These are phyloP conservation scores for Eidolon dupreanum DNA, from an alignment of 2,797 vertebrate species.

Conservation along the genomic window DNA sequence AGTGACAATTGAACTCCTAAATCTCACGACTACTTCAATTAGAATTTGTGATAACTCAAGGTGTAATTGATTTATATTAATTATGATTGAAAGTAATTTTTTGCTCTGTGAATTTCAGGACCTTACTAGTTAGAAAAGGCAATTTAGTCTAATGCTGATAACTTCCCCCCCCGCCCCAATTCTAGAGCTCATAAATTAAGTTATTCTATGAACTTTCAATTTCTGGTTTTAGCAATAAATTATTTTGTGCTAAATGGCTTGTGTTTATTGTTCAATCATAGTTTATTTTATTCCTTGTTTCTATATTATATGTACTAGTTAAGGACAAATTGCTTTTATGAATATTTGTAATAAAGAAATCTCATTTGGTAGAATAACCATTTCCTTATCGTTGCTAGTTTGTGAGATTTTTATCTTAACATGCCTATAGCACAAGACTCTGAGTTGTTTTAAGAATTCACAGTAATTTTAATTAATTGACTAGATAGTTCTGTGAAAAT, in stretches of 20 bases:
- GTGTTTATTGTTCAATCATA: not conserved
- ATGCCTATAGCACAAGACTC: not conserved
- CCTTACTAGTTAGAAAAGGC: slow-evolving; percentile 9
- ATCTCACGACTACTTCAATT: slow-evolving; percentile 25
- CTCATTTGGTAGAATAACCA: not conserved
- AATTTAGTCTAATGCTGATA: not conserved
- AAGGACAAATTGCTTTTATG: not conserved
- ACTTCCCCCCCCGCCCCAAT: not conserved
- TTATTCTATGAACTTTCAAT: not conserved
- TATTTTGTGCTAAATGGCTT: slow-evolving; percentile 21
- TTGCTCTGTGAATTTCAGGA: slow-evolving; percentile 37
- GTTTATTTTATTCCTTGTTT: slow-evolving; percentile 7
- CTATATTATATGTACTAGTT: not conserved
- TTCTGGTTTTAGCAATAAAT: slow-evolving; percentile 35
- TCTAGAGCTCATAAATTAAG: slow-evolving; percentile 13
- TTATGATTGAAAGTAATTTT: slow-evolving; percentile 36
- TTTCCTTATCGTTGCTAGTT: not conserved
- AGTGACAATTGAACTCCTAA: not conserved
- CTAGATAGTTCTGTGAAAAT: not conserved
- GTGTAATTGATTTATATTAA: not conserved
- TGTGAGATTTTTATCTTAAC: slow-evolving; percentile 21
- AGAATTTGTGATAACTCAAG: slow-evolving; percentile 8
- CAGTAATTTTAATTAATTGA: slow-evolving; percentile 19
- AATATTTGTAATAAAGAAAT: slow-evolving; percentile 25
- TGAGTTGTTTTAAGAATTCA: slow-evolving; percentile 20